Percentiles rank a stretch among this genome's conserved stretches.
phyloP scores from a whole-genome alignment of 2,113 vertebrate genomes.

The Hemiprocne comata region DNA sequence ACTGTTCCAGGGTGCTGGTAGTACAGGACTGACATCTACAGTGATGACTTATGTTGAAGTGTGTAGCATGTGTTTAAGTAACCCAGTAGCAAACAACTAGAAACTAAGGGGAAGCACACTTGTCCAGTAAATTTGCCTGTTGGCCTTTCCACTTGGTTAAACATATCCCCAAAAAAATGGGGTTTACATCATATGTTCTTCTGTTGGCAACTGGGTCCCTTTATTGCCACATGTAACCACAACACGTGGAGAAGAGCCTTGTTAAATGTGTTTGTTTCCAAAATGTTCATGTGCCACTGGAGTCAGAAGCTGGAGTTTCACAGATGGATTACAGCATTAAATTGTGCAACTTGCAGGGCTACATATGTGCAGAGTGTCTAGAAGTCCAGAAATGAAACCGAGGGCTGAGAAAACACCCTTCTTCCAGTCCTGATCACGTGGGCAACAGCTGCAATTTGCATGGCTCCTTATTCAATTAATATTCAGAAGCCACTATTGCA shows the following conservation, averaged over 20 bases:
- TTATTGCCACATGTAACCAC: background rate
- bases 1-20: background rate
- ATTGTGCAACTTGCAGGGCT: background rate
- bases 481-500: conserved; percentile 26
- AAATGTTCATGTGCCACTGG: background rate
- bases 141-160: background rate
- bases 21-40: background rate
- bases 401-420: conserved; percentile 9
- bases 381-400: background rate
- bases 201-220: background rate
- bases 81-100: background rate
- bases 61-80: background rate
- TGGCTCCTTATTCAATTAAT: conserved; percentile 56
- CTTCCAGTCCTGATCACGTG: background rate
- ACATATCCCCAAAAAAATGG: background rate
- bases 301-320: background rate
- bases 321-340: conserved; percentile 22
- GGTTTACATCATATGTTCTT: accelerated
- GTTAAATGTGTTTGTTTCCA: background rate
- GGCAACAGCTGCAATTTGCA: conserved; percentile 59
- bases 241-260: background rate
- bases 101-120: background rate
- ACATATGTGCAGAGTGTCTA: conserved; percentile 12
- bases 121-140: background rate
- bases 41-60: background rate